Evolutionary conservation across 2,113 vertebrate genomes (phyloP), one percentile per base, ranked within the genome.

Genomic region (Grammomys surdaster): DNA sequence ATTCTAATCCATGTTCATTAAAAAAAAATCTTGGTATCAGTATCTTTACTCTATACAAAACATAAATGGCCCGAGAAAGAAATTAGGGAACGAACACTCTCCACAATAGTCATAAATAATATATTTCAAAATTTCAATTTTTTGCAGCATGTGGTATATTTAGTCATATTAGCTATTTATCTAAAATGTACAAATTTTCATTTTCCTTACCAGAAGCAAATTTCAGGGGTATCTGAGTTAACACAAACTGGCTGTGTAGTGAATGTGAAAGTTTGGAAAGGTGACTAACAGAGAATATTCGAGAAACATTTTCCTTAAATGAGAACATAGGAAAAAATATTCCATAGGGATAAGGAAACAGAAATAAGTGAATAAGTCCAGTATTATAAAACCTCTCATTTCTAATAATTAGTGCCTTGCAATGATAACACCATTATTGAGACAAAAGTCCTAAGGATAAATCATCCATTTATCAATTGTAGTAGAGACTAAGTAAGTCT

Each of bases 121-220:
- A 87, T 54, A 89, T 89, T 77, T 89, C 60, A 51, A 95, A 90
- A 72, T 63, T 95, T 95, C 78, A 94, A 78, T 82, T 91, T 94
- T 94, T 80, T 84, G 28, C 24, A 80, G n/a, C 43, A 65, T 84
- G 51, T 16, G 94, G 5, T 78, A 88, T 87, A 94, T 95, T 96
- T 95, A 91, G 43, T 56, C 19, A 56, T 63, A 91, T 89, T 90
- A 94, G 8, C 72, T 93, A 87, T 93, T 95, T 73, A 94, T 87
- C 26, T 26, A 56, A 94, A 95, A 22, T 91, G 73, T 86, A 87
- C n/a, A 87, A 9, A 48, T 28, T 96, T 96, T 92, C 20, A 85
- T 90, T 94, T 94, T 46, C 63, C 40, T 56, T 10, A 93, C 22
- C 36, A 89, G 58, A 96, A 94, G 63, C n/a, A 60, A 86, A 94